Base-by-base conservation (phyloP, 2,113 vertebrate species). In the Asarcornis scutulata region DNA sequence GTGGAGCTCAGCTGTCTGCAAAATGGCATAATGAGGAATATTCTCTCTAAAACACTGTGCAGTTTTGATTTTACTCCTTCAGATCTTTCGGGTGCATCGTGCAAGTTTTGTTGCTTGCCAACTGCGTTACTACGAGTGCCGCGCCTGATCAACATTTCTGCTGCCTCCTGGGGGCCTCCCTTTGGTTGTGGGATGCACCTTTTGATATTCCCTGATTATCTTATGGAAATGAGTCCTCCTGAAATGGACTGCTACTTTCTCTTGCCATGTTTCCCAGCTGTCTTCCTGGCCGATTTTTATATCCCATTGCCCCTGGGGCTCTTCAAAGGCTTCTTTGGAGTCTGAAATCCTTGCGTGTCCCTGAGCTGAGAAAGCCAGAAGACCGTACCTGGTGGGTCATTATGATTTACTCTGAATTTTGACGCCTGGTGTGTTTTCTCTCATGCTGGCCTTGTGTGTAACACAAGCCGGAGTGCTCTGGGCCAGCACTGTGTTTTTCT, bases 71-170 rank as follows among this genome's bases (percentile, higher is more conserved):
- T 87, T 66, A 8, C 38, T 71, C 52, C 69, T 50, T 67, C 48
- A 58, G 48, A 16, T 3, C 55, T 62, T 71, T 21, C 5, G 3
- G 69, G 64, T 27, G 29, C 10, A 1, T 18, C 31, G 44, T 52
- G 77, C 4, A 6, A 15, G 48, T 34, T 76, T 55, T 23, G 23
- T 21, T 31, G 27, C 58, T 44, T 31, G 59, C 36, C 1, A 3
- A 3, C 15, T 9, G 15, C 11, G 2, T 38, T 29, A 56, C 46
- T 5, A 1, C 1, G 5, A 56, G 31, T 2, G 0, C 18, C 0
- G 3, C 25, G 26, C 50, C 86, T 55, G 52, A 7, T 27, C 32
- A 31, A 40, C 31, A 2, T 34, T 62, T 75, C 17, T 66, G 32
- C 27, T 74, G 38, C 81, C 34, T 86, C 63, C 56, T 26, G 27